Evolutionary conservation across 1,140 invertebrate genomes (phyloP), one percentile per base, ranked within the genome.

Genomic region (Trissolcus basalis): DNA sequence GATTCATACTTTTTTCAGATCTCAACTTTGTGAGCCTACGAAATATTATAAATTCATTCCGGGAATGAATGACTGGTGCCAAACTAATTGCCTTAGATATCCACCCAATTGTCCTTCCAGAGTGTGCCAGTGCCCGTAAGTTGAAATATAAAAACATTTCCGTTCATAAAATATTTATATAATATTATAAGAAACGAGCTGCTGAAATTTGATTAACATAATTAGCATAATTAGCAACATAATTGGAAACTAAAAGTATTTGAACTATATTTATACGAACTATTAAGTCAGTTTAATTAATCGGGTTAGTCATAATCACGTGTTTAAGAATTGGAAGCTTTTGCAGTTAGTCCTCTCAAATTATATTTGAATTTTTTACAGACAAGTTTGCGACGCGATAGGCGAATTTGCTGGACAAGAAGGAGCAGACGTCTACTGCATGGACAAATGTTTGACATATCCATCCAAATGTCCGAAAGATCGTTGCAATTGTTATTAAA

Each of bases 111-210:
- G 95, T 85, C 94, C 94, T 0, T 84, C 90, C 14, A 85, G 89
- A 7, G 88, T 94, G 8, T 96, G 95, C 70, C 86, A 90, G 45
- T 96, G 95, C 81, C 94, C 94, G 94, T 96, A 90, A 94, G 94
- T 93, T 27, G 19, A 27, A 27, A 27, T 6, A 3, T 6, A 27
- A 27, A 68, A 68, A 51, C 45, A 27, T 11, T 4, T 39, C 36
- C 2, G 36, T 4, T 39, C 9, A n/a, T 39, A 27, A 27, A 27
- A 27, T 27, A 27, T 27, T 27, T 6, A 27, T 27, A n/a, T n/a
- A n/a, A n/a, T n/a, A n/a, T n/a, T n/a, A n/a, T n/a, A n/a, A n/a
- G n/a, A n/a, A n/a, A n/a, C n/a, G n/a, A n/a, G n/a, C n/a, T n/a
- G n/a, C n/a, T n/a, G n/a, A n/a, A n/a, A n/a, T n/a, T n/a, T n/a